Conservation (phyloP, 2,113 vertebrate genomes). For the Poecile atricapillus region DNA sequence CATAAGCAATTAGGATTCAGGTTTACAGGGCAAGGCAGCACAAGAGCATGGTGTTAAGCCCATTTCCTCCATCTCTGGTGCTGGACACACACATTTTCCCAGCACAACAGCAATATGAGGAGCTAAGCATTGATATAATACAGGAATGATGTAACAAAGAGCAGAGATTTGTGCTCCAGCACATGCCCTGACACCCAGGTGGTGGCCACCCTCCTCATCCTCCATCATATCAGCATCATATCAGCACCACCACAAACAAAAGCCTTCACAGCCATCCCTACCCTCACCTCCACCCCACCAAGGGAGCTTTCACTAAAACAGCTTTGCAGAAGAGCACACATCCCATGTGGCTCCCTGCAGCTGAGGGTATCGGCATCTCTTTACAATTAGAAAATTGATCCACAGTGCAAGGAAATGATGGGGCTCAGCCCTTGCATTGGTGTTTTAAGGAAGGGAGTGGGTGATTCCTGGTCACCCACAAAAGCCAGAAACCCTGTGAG, state of each 20-base stretch:
- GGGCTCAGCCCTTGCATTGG: not conserved
- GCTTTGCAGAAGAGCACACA: not conserved
- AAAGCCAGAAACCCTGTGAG: not conserved
- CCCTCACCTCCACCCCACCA: not conserved
- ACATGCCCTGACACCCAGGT: not conserved
- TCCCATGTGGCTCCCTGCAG: not conserved
- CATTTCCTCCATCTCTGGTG: not conserved
- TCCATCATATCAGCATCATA: not conserved
- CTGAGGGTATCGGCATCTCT: not conserved
- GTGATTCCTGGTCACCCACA: not conserved
- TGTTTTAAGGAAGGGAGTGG: not conserved
- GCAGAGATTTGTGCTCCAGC: not conserved
- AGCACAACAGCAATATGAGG: not conserved
- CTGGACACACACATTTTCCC: not conserved
- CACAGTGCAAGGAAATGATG: not conserved
- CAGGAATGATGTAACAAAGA: not conserved
- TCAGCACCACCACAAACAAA: not conserved
- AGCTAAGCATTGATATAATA: not conserved
- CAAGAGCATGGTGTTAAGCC: fast-evolving
- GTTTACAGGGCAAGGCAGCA: not conserved
- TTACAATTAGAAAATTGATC: not conserved
- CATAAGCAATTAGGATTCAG: not conserved
- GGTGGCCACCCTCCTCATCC: not conserved
- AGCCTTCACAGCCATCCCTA: not conserved
- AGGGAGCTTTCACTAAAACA: not conserved